Evolutionary conservation across 2,888 invertebrate genomes (phyloP).

Genomic region (Gnatocerus cornutus): DNA sequence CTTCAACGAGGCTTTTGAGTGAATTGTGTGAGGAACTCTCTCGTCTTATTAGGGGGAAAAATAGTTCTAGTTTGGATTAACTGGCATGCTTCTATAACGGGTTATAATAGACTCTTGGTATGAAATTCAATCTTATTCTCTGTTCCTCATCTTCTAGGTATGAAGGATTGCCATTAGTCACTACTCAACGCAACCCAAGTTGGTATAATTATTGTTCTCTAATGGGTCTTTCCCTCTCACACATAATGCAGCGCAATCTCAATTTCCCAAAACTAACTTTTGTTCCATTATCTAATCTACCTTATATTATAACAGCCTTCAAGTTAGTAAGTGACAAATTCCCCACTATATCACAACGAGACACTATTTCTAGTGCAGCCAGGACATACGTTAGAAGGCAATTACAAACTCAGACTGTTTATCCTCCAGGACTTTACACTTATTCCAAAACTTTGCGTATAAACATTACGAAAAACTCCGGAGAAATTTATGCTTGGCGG

Average conservation of each 20-base stretch:
- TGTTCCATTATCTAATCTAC: slow-evolving; percentile 9
- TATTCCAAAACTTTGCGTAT: slow-evolving; percentile 37
- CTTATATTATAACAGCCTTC: slow-evolving; percentile 10
- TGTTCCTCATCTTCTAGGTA: slow-evolving; percentile 14
- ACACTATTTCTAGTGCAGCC: not conserved
- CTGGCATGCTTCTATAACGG: slow-evolving; percentile 5
- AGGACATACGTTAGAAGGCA: slow-evolving; percentile 25
- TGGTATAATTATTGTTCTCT: slow-evolving; percentile 28
- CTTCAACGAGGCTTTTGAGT: not conserved
- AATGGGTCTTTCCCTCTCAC: slow-evolving; percentile 18
- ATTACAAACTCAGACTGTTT: slow-evolving; percentile 32
- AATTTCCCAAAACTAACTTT: slow-evolving; percentile 8
- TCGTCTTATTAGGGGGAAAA: too few relatives aligned
- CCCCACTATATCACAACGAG: not conserved
- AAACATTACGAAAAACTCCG: slow-evolving; percentile 31
- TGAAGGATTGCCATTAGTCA: slow-evolving; percentile 36
- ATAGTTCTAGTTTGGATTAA: slow-evolving; percentile 1
- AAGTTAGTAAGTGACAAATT: not conserved
- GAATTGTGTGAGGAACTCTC: not conserved
- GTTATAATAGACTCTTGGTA: slow-evolving; percentile 16
- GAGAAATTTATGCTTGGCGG: slow-evolving; percentile 30
- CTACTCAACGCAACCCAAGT: slow-evolving; percentile 19
- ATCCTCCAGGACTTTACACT: slow-evolving; percentile 20
- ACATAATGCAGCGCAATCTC: slow-evolving; percentile 15
- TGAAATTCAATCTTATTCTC: slow-evolving; percentile 30